phyloP scores from a whole-genome alignment of 2,113 vertebrate species.

The Anas platyrhynchos region DNA sequence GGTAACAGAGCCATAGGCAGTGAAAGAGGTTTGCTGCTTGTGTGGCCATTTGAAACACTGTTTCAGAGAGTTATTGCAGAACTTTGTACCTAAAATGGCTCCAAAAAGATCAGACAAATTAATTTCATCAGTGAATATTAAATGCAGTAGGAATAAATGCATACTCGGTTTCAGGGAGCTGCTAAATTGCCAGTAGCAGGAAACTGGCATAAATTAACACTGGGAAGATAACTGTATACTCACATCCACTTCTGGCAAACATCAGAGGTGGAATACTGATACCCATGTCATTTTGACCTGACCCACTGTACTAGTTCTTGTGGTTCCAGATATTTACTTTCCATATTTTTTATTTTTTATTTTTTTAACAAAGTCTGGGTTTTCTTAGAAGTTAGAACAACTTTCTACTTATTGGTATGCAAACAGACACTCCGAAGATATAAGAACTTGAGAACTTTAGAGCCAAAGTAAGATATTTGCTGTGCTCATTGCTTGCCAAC shows the following conservation, averaged over 20 bases:
- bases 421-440: not conserved
- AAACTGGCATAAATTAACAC: not conserved
- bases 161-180: not conserved
- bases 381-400: not conserved
- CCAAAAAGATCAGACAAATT: not conserved
- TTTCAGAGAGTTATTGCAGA: not conserved
- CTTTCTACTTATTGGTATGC: not conserved
- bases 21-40: not conserved
- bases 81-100: not conserved
- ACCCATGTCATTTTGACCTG: not conserved
- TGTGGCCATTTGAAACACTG: not conserved
- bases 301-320: not conserved
- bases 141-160: not conserved
- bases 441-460: not conserved
- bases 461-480: slow-evolving; percentile 10
- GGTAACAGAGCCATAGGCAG: not conserved
- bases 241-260: not conserved
- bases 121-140: not conserved
- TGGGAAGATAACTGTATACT: not conserved
- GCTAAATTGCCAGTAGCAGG: not conserved
- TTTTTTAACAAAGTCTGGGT: not conserved
- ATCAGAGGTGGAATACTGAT: not conserved
- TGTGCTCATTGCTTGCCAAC: not conserved
- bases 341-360: not conserved
- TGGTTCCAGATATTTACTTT: not conserved